Conservation (phyloP, 2,113 vertebrate genomes). For the Prunella himalayana region DNA sequence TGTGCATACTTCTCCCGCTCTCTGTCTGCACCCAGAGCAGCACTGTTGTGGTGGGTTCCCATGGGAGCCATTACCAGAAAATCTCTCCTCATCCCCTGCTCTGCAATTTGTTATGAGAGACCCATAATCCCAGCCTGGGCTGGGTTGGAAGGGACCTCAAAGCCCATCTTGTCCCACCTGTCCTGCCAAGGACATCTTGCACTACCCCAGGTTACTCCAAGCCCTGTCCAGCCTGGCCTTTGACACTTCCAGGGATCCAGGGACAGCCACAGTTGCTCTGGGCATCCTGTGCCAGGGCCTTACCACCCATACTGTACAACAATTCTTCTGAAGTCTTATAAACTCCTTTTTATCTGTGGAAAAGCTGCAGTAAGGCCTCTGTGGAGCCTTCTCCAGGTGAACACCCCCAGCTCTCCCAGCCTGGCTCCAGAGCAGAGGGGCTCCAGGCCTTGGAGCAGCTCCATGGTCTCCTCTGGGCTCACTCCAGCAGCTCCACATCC, state of each 20-base stretch:
- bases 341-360: neutral
- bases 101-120: neutral
- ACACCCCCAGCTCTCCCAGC: neutral
- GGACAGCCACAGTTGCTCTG: neutral
- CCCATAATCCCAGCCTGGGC: neutral
- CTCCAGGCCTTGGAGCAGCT: neutral
- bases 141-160: neutral
- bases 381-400: neutral
- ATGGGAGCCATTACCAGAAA: neutral
- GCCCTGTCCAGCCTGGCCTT: fast-evolving
- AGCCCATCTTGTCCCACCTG: neutral
- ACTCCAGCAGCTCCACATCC: fast-evolving
- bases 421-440: neutral
- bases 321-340: neutral
- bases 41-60: neutral
- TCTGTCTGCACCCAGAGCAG: neutral
- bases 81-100: neutral
- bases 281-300: neutral
- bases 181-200: neutral
- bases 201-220: neutral
- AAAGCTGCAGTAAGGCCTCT: neutral
- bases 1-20: neutral
- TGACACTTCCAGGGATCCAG: neutral
- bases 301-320: neutral
- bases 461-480: fast-evolving